Evolutionary conservation across 2,888 invertebrate species (phyloP).

Genomic region (Drosophila formosana): DNA sequence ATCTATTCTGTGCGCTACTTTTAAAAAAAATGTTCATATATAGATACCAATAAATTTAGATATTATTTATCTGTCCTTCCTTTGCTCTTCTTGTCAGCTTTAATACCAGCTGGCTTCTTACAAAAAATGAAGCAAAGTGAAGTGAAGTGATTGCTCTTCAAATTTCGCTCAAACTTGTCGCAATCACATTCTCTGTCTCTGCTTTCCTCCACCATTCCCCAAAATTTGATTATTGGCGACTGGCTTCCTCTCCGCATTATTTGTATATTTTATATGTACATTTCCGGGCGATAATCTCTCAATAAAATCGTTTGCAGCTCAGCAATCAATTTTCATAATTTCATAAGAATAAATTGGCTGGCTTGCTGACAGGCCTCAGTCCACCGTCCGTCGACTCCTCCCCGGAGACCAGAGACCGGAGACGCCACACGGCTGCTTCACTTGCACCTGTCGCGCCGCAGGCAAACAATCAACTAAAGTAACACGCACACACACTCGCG

Average conservation of each 20-base stretch:
- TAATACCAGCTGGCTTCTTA: neutral
- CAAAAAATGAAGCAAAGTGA: no score
- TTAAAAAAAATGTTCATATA: no score
- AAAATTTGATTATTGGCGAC: neutral
- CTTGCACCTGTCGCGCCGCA: constrained; percentile 47
- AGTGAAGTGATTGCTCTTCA: neutral
- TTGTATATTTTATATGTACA: neutral
- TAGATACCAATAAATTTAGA: no score
- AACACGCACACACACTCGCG: constrained; percentile 40
- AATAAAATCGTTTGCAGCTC: constrained; percentile 42
- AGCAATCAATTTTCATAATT: constrained; percentile 71
- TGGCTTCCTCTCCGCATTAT: neutral
- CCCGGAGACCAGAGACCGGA: neutral
- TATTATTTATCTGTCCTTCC: no score
- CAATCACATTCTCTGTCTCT: neutral
- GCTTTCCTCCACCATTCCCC: neutral
- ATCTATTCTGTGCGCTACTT: no score
- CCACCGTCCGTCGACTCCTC: neutral
- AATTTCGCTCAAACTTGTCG: neutral
- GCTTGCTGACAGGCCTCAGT: constrained; percentile 39
- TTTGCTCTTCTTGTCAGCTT: neutral
- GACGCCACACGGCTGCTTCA: constrained; percentile 1
- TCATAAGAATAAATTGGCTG: constrained; percentile 69
- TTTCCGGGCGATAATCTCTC: constrained; percentile 5
- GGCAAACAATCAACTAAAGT: constrained; percentile 70